Conservation (phyloP, 2,113 vertebrate genomes). For the Muntiacus reevesi region DNA sequence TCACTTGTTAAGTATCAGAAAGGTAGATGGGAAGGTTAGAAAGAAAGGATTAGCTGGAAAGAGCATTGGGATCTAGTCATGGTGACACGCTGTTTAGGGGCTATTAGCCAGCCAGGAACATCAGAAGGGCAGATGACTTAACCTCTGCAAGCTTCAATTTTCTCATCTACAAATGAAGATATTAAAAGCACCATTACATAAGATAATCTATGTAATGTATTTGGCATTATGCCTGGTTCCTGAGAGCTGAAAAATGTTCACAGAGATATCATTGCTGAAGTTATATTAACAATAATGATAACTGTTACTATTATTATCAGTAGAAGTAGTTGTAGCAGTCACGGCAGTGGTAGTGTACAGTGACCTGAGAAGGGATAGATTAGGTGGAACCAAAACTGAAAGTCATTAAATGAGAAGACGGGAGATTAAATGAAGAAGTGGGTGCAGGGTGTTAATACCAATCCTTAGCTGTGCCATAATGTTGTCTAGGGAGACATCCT, state of each 20-base stretch:
- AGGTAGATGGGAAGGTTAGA: not conserved
- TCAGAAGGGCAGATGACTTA: not conserved
- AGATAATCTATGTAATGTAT: not conserved
- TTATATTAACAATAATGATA: not conserved
- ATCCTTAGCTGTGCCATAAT: not conserved
- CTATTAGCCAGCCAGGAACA: not conserved
- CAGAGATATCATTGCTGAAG: not conserved
- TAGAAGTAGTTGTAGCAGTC: not conserved
- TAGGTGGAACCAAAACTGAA: not conserved
- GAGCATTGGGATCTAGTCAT: not conserved
- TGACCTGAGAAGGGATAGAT: not conserved
- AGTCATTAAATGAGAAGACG: not conserved
- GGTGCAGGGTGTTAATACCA: not conserved
- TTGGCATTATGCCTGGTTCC: constrained; percentile 7
- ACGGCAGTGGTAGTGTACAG: not conserved
- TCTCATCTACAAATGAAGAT: constrained; percentile 1
- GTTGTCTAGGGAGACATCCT: not conserved
- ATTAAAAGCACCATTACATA: constrained; percentile 20
- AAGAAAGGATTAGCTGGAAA: not conserved
- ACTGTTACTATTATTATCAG: not conserved
- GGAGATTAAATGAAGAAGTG: not conserved
- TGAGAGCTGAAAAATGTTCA: not conserved
- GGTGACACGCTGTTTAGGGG: not conserved
- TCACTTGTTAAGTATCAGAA: not conserved
- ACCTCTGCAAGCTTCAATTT: not conserved